Conservation (phyloP, 2,113 vertebrate species). For the Zosterops hypoxanthus region DNA sequence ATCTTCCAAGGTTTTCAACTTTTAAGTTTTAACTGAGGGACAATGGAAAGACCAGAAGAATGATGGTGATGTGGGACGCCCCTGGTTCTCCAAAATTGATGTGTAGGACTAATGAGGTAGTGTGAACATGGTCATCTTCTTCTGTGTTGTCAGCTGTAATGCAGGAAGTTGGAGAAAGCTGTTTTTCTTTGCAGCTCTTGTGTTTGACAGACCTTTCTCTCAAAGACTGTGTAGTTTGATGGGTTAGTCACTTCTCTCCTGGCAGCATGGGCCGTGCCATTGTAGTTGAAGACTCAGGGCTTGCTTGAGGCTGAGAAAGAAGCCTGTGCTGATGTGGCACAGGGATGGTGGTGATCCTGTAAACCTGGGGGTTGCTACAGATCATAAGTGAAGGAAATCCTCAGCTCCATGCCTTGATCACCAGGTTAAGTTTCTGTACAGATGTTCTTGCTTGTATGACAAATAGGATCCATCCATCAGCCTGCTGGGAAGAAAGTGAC, state of each 20-base stretch:
- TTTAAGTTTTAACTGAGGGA: not conserved
- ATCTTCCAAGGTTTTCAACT: not conserved
- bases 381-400: accelerated
- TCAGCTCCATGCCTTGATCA: not conserved
- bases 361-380: not conserved
- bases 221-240: not conserved
- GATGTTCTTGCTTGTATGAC: not conserved
- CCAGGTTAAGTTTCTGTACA: not conserved
- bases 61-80: not conserved
- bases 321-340: accelerated
- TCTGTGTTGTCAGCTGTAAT: not conserved
- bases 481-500: not conserved
- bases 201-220: not conserved
- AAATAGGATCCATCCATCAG: not conserved
- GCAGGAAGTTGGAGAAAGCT: not conserved
- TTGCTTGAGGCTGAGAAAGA: not conserved
- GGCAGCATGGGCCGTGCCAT: not conserved
- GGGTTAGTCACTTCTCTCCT: not conserved
- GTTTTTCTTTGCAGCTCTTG: not conserved
- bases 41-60: accelerated
- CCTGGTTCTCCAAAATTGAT: not conserved
- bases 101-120: not conserved
- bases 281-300: not conserved
- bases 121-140: not conserved
- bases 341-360: not conserved